phyloP scores from a whole-genome alignment of 2,888 invertebrate genomes.

The Zelleria hepariella region DNA sequence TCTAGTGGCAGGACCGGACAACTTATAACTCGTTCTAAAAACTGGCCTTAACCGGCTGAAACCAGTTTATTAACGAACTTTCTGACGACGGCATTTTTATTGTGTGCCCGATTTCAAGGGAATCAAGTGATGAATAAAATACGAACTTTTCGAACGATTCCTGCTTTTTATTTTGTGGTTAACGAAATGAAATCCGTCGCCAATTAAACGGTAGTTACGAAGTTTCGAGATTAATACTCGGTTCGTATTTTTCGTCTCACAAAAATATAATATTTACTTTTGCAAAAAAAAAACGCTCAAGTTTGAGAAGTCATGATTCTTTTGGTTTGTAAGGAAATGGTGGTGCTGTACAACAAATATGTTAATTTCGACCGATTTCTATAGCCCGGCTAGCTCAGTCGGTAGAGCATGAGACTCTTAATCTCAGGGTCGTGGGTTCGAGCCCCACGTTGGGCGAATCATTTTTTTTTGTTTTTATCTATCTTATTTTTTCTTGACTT shows the following conservation, averaged over 20 bases:
- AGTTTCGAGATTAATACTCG: neutral
- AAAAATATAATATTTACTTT: too few relatives aligned
- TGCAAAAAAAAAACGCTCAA: too few relatives aligned
- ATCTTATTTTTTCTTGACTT: too few relatives aligned
- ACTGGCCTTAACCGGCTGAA: neutral
- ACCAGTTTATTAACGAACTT: neutral
- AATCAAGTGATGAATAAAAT: neutral
- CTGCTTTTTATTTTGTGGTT: neutral
- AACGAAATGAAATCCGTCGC: neutral
- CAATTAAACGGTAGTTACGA: neutral
- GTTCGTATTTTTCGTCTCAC: too few relatives aligned
- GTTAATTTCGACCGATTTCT: too few relatives aligned
- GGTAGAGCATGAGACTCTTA: slow-evolving; percentile 76
- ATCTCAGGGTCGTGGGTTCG: slow-evolving; percentile 77
- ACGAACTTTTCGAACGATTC: neutral
- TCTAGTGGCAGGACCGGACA: neutral
- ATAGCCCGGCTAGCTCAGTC: slow-evolving; percentile 74
- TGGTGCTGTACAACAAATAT: too few relatives aligned
- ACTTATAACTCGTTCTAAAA: slow-evolving; percentile 14
- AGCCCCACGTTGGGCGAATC: slow-evolving; percentile 61
- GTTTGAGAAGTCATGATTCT: too few relatives aligned
- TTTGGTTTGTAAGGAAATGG: too few relatives aligned
- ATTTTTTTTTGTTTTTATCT: too few relatives aligned
- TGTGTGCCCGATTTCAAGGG: neutral
- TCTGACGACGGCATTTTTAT: neutral